Base-by-base conservation (phyloP, 2,113 vertebrate genomes). In the Bufo gargarizans region DNA sequence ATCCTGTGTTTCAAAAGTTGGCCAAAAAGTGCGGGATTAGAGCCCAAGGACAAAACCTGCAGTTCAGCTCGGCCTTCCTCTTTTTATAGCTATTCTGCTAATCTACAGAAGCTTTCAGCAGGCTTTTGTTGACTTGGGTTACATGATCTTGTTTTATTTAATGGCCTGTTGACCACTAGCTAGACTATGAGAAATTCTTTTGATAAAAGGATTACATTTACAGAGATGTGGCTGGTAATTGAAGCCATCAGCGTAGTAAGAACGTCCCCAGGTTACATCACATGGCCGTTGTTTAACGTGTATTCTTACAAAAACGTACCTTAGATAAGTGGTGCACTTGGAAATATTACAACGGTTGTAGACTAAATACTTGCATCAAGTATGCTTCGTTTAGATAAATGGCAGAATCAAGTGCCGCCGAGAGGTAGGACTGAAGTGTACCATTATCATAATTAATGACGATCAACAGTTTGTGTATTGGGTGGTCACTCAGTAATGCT, bases 11-110 rank as follows among this genome's bases (percentile, higher is more conserved):
- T 88, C 8, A 20, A 59, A 82, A 33, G 20, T 59, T 88, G 78
- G 53, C 55, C 53, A 63, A 72, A 81, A 88, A 88, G 67, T 47
- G 43, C 50, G 69, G 79, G n/a, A 88, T 88, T 88, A 83, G 14
- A 22, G 55, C 45, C 56, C 5, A 22, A 10, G 8, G 50, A 86
- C 84, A 65, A 86, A 86, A 53, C 58, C 59, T 86, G 14, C 78
- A 61, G 58, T 59, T 82, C 65, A 88, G 86, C 67, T 88, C 19
- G 63, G 13, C 69, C 20, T 82, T 76, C 56, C 59, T 58, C 17
- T 19, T 69, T 20, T 87, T 59, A 74, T 49, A 59, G 50, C 77
- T 82, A 56, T 59, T 72, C 77, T 81, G 5, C 55, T 72, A 13
- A 56, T 56, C 77, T 59, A 82, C 33, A 72, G 74, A 88, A 74